These are phyloP conservation scores for Ondatra zibethicus DNA, from an alignment of 2,113 vertebrate species.

Conservation along the genomic window DNA sequence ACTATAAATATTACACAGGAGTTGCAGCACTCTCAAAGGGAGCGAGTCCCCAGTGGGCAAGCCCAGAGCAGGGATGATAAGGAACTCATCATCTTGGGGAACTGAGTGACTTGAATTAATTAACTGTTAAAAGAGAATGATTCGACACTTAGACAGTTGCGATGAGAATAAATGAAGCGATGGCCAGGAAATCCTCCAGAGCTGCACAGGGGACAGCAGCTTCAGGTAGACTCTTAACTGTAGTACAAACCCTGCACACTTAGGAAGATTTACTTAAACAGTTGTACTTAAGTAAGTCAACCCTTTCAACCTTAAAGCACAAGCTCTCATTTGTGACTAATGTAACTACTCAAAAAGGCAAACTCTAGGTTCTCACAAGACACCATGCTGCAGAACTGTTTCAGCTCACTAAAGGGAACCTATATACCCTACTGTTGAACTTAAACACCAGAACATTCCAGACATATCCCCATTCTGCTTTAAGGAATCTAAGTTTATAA, in stretches of 20 bases:
- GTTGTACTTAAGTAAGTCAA: slow-evolving; percentile 41
- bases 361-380: neutral
- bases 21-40: neutral
- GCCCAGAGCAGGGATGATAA: neutral
- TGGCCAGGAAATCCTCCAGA: neutral
- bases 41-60: neutral
- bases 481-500: slow-evolving; percentile 18
- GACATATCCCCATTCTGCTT: neutral
- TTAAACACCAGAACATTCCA: no score
- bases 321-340: slow-evolving; percentile 21
- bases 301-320: neutral
- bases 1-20: neutral
- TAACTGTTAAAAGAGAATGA: neutral
- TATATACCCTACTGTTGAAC: neutral
- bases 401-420: neutral
- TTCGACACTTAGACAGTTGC: neutral
- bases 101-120: neutral
- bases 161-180: neutral
- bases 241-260: neutral
- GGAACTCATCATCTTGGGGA: neutral
- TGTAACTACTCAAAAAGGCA: neutral
- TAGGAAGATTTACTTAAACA: slow-evolving; percentile 18
- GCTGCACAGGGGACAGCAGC: neutral
- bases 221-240: slow-evolving; percentile 33
- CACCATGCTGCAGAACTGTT: neutral